Conservation (phyloP, 2,888 invertebrate genomes). For the Harpagoxenus sublaevis region DNA sequence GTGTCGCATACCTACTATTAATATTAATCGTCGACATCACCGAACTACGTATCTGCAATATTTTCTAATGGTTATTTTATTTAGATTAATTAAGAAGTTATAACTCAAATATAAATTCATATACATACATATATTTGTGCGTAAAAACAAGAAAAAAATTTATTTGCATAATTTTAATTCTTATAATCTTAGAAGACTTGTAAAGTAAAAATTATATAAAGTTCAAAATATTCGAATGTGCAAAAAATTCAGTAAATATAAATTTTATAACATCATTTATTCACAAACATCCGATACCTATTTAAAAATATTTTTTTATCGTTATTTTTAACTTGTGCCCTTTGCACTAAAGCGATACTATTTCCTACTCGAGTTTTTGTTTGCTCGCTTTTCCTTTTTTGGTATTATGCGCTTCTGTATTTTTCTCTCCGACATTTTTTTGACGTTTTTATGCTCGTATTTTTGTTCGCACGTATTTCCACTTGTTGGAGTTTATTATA, state of each 20-base stretch:
- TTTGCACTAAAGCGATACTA: neutral
- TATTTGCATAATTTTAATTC: neutral
- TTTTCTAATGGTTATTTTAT: neutral
- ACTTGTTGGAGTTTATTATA: slow-evolving; percentile 6
- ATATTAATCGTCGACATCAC: neutral
- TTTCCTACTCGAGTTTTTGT: neutral
- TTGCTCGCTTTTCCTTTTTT: neutral
- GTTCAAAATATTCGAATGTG: neutral
- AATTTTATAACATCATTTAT: neutral
- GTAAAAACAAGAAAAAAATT: neutral
- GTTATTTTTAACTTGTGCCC: neutral
- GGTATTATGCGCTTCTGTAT: neutral
- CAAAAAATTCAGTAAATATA: neutral
- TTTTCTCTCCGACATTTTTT: neutral
- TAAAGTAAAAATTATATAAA: neutral
- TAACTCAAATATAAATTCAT: neutral
- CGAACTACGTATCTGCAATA: neutral
- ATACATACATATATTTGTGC: neutral
- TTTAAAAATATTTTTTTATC: neutral
- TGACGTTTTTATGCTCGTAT: neutral
- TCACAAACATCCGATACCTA: neutral
- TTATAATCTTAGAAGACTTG: neutral
- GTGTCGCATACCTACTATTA: neutral
- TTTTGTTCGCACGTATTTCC: slow-evolving; percentile 16
- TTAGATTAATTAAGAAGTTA: neutral